Base-by-base conservation (phyloP, 2,113 vertebrate genomes). In the Pachycephala philippinensis region DNA sequence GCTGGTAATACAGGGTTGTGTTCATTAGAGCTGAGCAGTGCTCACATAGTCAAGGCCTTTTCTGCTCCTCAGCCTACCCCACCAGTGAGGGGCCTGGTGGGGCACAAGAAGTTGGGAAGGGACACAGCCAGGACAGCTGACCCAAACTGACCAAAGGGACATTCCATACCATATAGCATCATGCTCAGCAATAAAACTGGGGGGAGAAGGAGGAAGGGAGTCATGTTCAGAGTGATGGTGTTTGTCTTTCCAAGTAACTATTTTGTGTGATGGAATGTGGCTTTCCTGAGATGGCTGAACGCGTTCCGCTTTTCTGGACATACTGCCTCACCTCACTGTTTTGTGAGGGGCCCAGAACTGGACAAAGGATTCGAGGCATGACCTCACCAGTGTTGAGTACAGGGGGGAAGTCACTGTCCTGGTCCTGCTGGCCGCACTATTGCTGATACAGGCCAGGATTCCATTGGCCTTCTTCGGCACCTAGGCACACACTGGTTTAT, bases 321-420 rank as follows among this genome's bases (percentile, higher is more conserved):
- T 54, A 39, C 7, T 64, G 19, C 15, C 0, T 0, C 50, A n/a
- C 24, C 15, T 47, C 24, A 40, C 12, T 65, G 69, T 65, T 64
- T 17, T 24, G 15, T 84, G 50, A 27, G 15, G 40, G 15, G 15
- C 28, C 23, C 28, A 64, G 49, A 54, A 47, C 28, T 39, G 26
- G 20, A 20, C 26, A 24, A 35, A 19, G 33, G 16, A 31, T 54
- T 80, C 15, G 1, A 30, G 33, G 39, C 24, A 15, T 37, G 23
- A 15, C 49, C 6, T 64, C 49, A 23, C 13, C 5, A 17, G 11
- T 49, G 11, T 49, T 0, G 0, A 54, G n/a, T 54, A 12, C 20
- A 17, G 24, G 10, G 27, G 15, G 9, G 8, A 15, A 16, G 11
- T 70, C 24, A 11, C 40, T 22, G 11, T 11, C 12, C n/a, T n/a